These are phyloP conservation scores for Scaptomyza flava DNA, from an alignment of 2,888 invertebrate genomes.

Conservation along the genomic window DNA sequence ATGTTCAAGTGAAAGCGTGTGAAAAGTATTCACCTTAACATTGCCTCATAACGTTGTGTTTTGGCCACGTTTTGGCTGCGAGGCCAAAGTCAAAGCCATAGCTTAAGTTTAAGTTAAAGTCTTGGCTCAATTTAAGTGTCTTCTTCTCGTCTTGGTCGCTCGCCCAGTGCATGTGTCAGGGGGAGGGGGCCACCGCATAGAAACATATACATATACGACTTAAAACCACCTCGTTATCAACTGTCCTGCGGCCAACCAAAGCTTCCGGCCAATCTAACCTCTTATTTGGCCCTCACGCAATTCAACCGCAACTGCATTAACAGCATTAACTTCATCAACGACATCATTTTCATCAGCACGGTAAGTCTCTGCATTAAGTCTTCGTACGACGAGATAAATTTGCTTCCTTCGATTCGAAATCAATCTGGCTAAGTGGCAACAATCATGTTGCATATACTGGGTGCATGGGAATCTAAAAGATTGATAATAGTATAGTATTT, in stretches of 20 bases:
- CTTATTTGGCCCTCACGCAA: slow-evolving; percentile 19
- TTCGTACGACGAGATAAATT: no score
- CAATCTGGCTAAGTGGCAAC: not conserved
- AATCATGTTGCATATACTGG: slow-evolving; percentile 1
- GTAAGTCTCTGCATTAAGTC: slow-evolving; percentile 12
- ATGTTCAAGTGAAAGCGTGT: slow-evolving; percentile 72
- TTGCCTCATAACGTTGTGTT: slow-evolving; percentile 31
- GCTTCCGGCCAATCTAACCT: slow-evolving; percentile 51
- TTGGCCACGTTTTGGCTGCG: slow-evolving; percentile 32
- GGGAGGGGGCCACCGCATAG: not conserved
- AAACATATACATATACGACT: slow-evolving; percentile 9
- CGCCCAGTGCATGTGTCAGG: slow-evolving; percentile 6
- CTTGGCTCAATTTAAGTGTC: slow-evolving; percentile 27
- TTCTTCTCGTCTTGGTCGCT: slow-evolving; percentile 11
- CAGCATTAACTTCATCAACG: slow-evolving; percentile 5
- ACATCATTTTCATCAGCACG: slow-evolving; percentile 10
- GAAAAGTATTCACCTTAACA: slow-evolving; percentile 61
- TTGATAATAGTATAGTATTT: slow-evolving; percentile 1
- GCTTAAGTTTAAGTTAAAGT: slow-evolving; percentile 17
- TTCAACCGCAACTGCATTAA: slow-evolving; percentile 63
- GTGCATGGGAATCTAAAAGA: not conserved
- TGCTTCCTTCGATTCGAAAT: not conserved
- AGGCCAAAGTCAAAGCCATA: slow-evolving; percentile 34
- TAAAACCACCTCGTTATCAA: slow-evolving; percentile 32
- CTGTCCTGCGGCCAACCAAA: slow-evolving; percentile 54